Evolutionary conservation across 2,113 vertebrate genomes (phyloP), one percentile per base, ranked within the genome.

Genomic region (Motacilla alba): DNA sequence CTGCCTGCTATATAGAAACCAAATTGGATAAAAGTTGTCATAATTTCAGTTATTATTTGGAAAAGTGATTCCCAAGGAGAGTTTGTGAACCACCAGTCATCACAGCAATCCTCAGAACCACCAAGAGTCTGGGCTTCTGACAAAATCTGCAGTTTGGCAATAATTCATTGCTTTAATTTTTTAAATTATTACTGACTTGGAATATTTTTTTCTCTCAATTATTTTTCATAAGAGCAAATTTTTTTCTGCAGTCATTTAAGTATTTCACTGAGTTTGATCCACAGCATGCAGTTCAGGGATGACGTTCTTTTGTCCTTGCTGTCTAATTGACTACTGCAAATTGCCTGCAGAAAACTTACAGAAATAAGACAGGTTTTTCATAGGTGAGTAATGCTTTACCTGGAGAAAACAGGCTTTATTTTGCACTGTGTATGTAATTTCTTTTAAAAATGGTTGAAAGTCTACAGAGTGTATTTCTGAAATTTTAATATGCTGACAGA

Each of bases 111-210:
- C 53, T 73, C n/a, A 62, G 75, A 63, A 86, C 13, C n/a, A 67
- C 43, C 8, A 3, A 66, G 24, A 49, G 41, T 85, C 79, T 0
- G 0, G 23, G 15, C 17, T 82, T 17, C 53, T 46, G 63, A 67
- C 21, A 70, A 80, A 74, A 88, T 17, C 55, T 73, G 15, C 53
- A 73, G 13, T 43, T 0, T 90, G 50, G 67, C 43, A 83, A 23
- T 16, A 75, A 66, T 46, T 66, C 9, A 46, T 41, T 58, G 21
- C 19, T 88, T 88, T 88, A 77, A 39, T 16, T 80, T 74, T 63
- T 76, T 2, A 1, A 85, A 63, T 83, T 66, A 39, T 81, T 70
- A 67, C 23, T 50, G 15, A 87, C 15, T 46, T n/a, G 55, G n/a
- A 85, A 52, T 39, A 83, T 5, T 39, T 80, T 79, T 75, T 84